Evolutionary conservation across 2,113 vertebrate genomes (phyloP), one percentile per base, ranked within the genome.

Genomic region (Apteryx mantelli): DNA sequence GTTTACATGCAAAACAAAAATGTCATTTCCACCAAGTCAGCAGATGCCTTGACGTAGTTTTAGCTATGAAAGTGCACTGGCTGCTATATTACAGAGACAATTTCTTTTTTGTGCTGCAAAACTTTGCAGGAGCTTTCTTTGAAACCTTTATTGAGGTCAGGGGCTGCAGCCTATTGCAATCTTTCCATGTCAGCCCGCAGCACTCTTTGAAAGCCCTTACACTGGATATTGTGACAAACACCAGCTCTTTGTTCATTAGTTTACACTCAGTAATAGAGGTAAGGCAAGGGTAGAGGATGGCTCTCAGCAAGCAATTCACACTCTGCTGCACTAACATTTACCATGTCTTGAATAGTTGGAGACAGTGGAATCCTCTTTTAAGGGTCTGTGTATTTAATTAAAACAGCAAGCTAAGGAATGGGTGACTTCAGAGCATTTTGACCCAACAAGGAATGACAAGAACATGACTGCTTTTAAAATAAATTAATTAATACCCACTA

Each of bases 361-460:
- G 78, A 83, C 78, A 79, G 60, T 13, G n/a, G 40, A 21, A 58
- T 15, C 74, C 52, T 34, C 56, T 58, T 91, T 24, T 30, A 82
- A 87, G 86, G 71, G 55, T 30, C 79, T 19, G 4, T 55, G 82
- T 22, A 94, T 92, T 96, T 92, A 96, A 96, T 96, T 96, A 96
- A 89, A 96, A 77, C 53, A 82, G 66, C 77, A 65, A 60, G 32
- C 74, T 92, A 64, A 95, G 88, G 60, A 95, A 83, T 4, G 76
- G n/a, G 86, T 38, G 46, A 89, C 75, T 91, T 68, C 80, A 77
- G 91, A 94, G 85, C 77, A 18, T 85, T 91, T 44, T 87, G 89
- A 88, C 77, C 70, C 88, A 89, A 76, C 11, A 16, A 92, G 63
- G 42, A 94, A 36, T 46, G 79, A 95, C 83, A 97, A 90, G 50